Evolutionary conservation across 2,797 vertebrate species (phyloP).

Genomic region (Merluccius polli): DNA sequence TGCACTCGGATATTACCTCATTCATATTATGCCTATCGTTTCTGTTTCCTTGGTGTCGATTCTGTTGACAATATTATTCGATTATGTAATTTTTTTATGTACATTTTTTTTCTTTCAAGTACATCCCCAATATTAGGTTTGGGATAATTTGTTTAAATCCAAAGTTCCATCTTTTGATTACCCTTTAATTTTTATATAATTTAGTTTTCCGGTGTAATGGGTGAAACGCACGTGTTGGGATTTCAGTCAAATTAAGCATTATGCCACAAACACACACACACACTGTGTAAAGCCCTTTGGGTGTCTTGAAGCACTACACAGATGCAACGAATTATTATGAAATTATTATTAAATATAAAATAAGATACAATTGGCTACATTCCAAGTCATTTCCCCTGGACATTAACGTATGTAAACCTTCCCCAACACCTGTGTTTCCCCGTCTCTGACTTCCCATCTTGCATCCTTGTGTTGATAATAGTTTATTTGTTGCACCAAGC

Average conservation of each 20-base stretch:
- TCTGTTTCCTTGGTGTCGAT: not conserved
- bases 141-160: not conserved
- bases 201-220: conserved; percentile 15
- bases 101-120: conserved; percentile 3
- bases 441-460: conserved; percentile 12
- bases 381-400: not conserved
- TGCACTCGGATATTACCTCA: not conserved
- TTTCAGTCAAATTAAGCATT: conserved; percentile 3
- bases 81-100: not conserved
- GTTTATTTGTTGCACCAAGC: not conserved
- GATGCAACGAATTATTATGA: not conserved
- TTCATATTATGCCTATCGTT: not conserved
- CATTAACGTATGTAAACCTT: not conserved
- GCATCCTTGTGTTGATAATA: not conserved
- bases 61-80: not conserved
- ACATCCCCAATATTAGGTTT: not conserved
- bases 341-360: not conserved
- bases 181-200: not conserved
- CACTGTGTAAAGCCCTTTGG: not conserved
- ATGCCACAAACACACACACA: not conserved
- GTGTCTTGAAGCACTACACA: not conserved
- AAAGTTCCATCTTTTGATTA: not conserved
- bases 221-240: conserved; percentile 34
- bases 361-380: not conserved
- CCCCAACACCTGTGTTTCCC: conserved; percentile 30